A percentile compares a stretch with the other conserved stretches of the same genome.
phyloP scores from a whole-genome alignment of 37 sponge, comb jelly and placozoan species.

The Eunapius fragilis region DNA sequence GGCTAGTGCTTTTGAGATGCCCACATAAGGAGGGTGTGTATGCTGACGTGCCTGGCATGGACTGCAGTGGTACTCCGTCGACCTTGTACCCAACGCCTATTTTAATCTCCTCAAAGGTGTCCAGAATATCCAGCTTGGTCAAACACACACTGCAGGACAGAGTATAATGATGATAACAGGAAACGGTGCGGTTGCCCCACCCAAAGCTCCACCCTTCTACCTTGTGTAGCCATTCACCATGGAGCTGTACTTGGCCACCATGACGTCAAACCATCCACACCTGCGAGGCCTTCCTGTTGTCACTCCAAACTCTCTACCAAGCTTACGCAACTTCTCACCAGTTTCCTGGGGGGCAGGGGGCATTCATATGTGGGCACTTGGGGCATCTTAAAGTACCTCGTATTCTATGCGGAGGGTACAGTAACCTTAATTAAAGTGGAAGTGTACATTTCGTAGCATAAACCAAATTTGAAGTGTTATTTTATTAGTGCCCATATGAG shows the following conservation, averaged over 20 bases:
- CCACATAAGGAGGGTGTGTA: neutral
- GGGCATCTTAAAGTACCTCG: too few species aligned
- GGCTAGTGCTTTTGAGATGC: too few species aligned
- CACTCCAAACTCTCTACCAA: constrained; percentile 93
- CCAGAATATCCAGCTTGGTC: constrained; percentile 94
- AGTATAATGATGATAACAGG: neutral
- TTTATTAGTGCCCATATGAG: too few species aligned
- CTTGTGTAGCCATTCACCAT: constrained; percentile 92
- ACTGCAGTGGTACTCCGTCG: constrained; percentile 76
- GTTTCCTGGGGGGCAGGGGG: constrained; percentile 48
- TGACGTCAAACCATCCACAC: constrained; percentile 98
- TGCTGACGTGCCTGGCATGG: constrained; percentile 67
- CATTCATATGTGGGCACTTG: neutral
- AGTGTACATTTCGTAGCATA: too few species aligned
- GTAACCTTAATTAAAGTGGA: too few species aligned
- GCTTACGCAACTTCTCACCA: constrained; percentile 77
- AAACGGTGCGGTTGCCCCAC: neutral
- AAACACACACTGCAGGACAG: constrained; percentile 70
- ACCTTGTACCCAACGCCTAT: constrained; percentile 88
- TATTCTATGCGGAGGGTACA: too few species aligned
- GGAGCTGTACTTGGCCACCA: constrained; percentile 84
- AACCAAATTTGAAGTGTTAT: too few species aligned
- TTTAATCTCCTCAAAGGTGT: constrained; percentile 93
- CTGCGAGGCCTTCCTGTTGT: constrained; percentile 95
- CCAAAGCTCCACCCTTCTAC: constrained; percentile 28